Conservation (phyloP, 2,797 vertebrate species). For the Acanthurus lineatus region DNA sequence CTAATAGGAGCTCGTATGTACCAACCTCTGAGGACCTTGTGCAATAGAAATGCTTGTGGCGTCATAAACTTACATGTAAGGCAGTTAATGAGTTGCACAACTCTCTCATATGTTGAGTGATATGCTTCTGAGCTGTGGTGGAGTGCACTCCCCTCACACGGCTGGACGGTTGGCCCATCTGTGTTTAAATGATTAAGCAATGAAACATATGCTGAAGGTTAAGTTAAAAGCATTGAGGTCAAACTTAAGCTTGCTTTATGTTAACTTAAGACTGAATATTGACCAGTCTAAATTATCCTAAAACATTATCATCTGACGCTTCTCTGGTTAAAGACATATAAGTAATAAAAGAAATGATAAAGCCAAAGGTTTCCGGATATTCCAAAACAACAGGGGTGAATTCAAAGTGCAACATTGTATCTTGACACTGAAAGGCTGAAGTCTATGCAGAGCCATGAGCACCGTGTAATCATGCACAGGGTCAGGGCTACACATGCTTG, state of each 20-base stretch:
- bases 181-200: background rate
- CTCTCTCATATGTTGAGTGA: slow-evolving; percentile 1
- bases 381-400: background rate
- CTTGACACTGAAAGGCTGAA: background rate
- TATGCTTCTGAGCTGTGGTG: slow-evolving; percentile 12
- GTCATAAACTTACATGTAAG: slow-evolving; percentile 14
- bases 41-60: slow-evolving; percentile 30
- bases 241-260: background rate
- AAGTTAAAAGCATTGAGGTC: background rate
- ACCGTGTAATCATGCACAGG: slow-evolving; percentile 8
- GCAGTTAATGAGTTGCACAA: slow-evolving; percentile 43
- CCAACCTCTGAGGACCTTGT: slow-evolving; percentile 7
- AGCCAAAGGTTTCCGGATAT: background rate
- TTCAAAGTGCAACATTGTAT: background rate
- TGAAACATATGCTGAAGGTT: background rate
- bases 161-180: background rate
- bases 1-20: background rate
- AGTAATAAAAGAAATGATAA: background rate
- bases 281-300: background rate
- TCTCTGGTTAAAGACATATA: background rate
- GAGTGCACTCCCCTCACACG: background rate
- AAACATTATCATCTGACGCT: background rate
- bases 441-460: background rate
- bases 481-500: slow-evolving; percentile 17
- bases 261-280: background rate